phyloP scores from a whole-genome alignment of 1,140 invertebrate species.

The Rhyzopertha dominica region DNA sequence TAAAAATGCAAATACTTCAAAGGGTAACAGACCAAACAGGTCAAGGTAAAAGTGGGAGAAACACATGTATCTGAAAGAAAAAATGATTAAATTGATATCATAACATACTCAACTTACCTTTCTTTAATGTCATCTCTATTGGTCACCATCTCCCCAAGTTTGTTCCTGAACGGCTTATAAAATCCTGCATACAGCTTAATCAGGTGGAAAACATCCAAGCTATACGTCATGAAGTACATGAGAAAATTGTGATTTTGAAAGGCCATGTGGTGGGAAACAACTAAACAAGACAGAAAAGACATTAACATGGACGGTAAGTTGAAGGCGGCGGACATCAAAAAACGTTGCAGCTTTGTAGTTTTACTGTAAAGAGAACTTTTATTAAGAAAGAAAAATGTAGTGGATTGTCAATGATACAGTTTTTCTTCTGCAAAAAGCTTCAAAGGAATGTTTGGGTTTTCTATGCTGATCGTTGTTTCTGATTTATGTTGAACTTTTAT shows the following conservation, averaged over 20 bases:
- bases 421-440: no score
- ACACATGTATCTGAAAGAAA: conserved; percentile 12
- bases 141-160: conserved; percentile 8
- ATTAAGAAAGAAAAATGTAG: no score
- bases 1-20: conserved; percentile 5
- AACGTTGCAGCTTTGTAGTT: no score
- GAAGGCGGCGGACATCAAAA: no score
- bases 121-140: no score
- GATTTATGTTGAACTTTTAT: no score
- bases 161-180: conserved; percentile 7
- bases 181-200: conserved; percentile 13
- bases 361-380: no score
- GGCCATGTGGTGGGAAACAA: conserved; percentile 5
- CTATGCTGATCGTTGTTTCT: no score
- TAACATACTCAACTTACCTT: no score
- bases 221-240: conserved; percentile 7
- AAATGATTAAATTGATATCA: no score
- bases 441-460: no score
- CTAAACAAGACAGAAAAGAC: conserved; percentile 5
- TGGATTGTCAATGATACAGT: no score
- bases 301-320: conserved; percentile 5
- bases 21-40: conserved; percentile 3
- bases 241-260: conserved; percentile 1
- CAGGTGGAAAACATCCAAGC: conserved; percentile 8
- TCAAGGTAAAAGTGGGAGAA: conserved; percentile 11